phyloP scores from a whole-genome alignment of 2,888 invertebrate species.

The Dinocampus coccinellae region DNA sequence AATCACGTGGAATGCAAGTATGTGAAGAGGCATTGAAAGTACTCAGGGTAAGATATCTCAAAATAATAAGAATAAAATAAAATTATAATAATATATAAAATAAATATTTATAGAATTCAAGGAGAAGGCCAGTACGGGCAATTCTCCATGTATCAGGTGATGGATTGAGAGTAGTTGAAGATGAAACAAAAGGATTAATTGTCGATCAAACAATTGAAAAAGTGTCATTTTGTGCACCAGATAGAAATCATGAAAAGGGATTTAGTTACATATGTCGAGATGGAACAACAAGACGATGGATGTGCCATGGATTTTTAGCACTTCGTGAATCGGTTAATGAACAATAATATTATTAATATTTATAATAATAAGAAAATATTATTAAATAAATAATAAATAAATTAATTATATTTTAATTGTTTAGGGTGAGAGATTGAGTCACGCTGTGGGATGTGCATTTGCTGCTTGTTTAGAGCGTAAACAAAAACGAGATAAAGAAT shows the following conservation, averaged over 20 bases:
- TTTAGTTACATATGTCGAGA: slow-evolving; percentile 99
- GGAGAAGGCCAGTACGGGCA: slow-evolving; percentile 90
- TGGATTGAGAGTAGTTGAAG: slow-evolving; percentile 97
- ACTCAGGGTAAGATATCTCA: slow-evolving; percentile 83
- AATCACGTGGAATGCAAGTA: slow-evolving; percentile 99
- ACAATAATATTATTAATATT: neutral
- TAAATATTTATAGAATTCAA: slow-evolving; percentile 77
- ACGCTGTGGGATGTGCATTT: slow-evolving; percentile 99
- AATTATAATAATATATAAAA: no score
- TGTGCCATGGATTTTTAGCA: slow-evolving; percentile 99
- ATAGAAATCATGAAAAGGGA: slow-evolving; percentile 96
- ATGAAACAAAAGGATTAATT: slow-evolving; percentile 97
- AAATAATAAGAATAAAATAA: neutral
- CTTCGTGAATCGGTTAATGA: slow-evolving; percentile 85
- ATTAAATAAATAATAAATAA: neutral
- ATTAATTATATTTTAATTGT: neutral
- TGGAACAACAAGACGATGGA: slow-evolving; percentile 98
- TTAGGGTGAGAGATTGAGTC: slow-evolving; percentile 95
- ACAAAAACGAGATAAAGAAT: slow-evolving; percentile 97
- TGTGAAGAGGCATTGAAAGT: slow-evolving; percentile 99
- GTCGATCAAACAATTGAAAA: slow-evolving; percentile 99
- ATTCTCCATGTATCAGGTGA: slow-evolving; percentile 93
- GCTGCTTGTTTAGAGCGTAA: slow-evolving; percentile 98
- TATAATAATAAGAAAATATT: neutral
- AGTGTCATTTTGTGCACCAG: slow-evolving; percentile 99